Evolutionary conservation across 2,113 vertebrate genomes (phyloP).

Genomic region (Dicerorhinus sumatrensis): DNA sequence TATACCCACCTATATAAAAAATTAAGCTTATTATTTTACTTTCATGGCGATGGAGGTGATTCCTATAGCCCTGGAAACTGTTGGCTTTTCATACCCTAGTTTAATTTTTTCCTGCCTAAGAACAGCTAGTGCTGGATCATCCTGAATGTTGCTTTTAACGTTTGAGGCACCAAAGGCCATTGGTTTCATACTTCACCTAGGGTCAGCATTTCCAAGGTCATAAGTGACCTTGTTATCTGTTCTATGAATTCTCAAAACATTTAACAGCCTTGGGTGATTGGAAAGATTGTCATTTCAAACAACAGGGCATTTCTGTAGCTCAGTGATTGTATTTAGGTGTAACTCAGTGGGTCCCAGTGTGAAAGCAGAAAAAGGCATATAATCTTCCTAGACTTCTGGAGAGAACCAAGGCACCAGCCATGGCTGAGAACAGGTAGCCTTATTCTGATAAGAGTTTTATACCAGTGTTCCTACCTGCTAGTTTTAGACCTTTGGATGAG

Average conservation of each 20-base stretch:
- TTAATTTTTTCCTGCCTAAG: constrained; percentile 28
- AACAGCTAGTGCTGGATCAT: not conserved
- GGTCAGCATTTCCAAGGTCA: not conserved
- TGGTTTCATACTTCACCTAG: not conserved
- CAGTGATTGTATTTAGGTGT: not conserved
- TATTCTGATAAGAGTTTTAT: not conserved
- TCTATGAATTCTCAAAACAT: not conserved
- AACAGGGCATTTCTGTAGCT: not conserved
- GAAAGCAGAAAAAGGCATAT: not conserved
- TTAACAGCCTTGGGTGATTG: not conserved
- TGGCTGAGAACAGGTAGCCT: not conserved
- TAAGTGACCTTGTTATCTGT: not conserved
- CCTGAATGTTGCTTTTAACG: not conserved
- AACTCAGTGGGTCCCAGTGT: not conserved
- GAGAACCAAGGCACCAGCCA: not conserved
- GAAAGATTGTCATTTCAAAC: not conserved
- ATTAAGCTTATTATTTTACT: not conserved
- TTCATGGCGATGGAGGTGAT: not conserved
- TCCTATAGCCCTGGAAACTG: not conserved
- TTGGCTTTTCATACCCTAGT: not conserved
- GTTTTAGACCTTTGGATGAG: not conserved
- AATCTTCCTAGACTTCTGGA: not conserved
- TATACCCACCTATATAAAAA: not conserved
- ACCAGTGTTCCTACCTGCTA: not conserved
- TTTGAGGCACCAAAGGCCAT: not conserved